Percentiles rank a stretch among this genome's conserved stretches.
phyloP scores from a whole-genome alignment of 35 echinoderm and acorn worm species.

The Heliocidaris erythrogramma region DNA sequence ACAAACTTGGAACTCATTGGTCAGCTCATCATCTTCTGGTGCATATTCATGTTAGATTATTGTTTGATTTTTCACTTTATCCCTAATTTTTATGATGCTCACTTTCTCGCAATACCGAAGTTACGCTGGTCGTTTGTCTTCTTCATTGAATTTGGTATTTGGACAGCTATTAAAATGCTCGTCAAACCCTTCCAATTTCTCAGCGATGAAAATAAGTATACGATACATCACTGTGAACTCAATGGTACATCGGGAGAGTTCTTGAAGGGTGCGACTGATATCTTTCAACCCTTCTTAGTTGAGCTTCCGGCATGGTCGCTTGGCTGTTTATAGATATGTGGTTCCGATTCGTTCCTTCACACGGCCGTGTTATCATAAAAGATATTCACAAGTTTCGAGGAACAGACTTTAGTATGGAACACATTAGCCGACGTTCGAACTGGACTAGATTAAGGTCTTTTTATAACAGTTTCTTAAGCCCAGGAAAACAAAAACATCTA shows the following conservation, averaged over 20 bases:
- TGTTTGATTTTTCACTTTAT: background rate
- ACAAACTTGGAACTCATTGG: background rate
- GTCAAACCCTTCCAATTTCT: background rate
- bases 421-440: background rate
- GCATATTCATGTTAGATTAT: background rate
- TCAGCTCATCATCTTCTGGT: background rate
- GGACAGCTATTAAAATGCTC: background rate
- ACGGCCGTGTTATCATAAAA: background rate
- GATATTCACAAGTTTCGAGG: background rate
- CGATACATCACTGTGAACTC: background rate
- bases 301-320: background rate
- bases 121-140: background rate
- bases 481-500: background rate
- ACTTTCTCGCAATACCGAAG: background rate
- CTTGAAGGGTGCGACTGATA: background rate
- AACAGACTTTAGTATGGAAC: background rate
- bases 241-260: background rate
- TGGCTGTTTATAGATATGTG: background rate
- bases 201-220: background rate
- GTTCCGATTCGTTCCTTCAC: background rate
- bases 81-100: background rate
- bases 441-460: background rate
- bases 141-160: background rate
- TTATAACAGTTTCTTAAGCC: conserved; percentile 1
- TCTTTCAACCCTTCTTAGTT: background rate